Percentiles rank a stretch among this genome's conserved stretches.
Conservation (phyloP, 2,888 invertebrate species). For the Luffia ferchaultella region DNA sequence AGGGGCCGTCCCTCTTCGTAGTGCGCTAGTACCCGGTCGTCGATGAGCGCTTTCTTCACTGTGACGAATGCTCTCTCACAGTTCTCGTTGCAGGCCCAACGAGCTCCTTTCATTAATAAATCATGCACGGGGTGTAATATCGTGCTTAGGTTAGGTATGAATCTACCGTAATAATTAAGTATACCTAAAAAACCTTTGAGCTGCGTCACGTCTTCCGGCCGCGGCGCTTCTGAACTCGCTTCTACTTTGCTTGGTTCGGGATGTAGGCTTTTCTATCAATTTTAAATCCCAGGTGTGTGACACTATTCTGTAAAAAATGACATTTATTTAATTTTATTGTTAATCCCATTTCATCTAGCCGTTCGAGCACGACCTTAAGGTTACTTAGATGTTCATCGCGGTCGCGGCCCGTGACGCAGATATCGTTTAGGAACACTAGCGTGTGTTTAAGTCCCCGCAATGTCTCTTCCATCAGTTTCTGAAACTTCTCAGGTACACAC, state of each 20-base stretch:
- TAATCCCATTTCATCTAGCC: constrained; percentile 3
- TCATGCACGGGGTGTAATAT: not conserved
- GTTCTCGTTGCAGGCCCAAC: constrained; percentile 11
- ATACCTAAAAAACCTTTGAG: constrained; percentile 13
- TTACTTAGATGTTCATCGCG: not conserved
- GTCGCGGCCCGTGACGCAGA: not conserved
- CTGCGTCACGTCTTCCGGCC: constrained; percentile 12
- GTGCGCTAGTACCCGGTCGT: constrained; percentile 2
- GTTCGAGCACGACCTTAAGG: constrained; percentile 5
- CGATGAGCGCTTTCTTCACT: not conserved
- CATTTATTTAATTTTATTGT: constrained; percentile 9
- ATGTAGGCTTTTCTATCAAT: constrained; percentile 8
- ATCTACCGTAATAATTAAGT: not conserved
- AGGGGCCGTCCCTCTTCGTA: not conserved
- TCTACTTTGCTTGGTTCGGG: constrained; percentile 7
- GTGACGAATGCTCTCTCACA: constrained; percentile 14
- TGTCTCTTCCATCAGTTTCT: not conserved
- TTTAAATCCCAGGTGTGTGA: constrained; percentile 7
- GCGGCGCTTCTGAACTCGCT: constrained; percentile 8
- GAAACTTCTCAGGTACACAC: not conserved
- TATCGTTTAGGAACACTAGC: not conserved
- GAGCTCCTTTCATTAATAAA: constrained; percentile 3
- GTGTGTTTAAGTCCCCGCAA: not conserved
- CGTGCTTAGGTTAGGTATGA: not conserved
- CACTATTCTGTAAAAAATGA: constrained; percentile 6